Evolutionary conservation across 2,797 vertebrate genomes (phyloP).

Genomic region (Siniperca undulata): DNA sequence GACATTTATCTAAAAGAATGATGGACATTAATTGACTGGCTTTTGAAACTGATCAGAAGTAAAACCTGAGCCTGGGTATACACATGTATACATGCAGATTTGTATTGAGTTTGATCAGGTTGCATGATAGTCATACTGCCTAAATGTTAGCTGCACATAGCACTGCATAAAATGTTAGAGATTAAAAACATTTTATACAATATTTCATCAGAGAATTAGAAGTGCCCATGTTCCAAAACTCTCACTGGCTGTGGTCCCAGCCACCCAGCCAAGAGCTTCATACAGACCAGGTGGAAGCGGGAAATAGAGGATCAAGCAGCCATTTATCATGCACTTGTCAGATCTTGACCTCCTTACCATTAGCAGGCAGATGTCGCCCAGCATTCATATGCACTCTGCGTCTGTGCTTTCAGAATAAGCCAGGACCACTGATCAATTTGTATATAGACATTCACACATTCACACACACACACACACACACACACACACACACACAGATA

Average conservation of each 20-base stretch:
- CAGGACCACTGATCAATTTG: conserved; percentile 14
- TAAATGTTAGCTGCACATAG: background rate
- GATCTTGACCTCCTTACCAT: conserved; percentile 80
- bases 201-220: background rate
- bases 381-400: conserved; percentile 34
- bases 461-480: background rate
- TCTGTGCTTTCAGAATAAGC: conserved; percentile 30
- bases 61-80: background rate
- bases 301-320: conserved; percentile 72
- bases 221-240: conserved; percentile 7
- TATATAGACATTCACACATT: conserved; percentile 16
- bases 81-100: background rate
- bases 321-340: conserved; percentile 83
- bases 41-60: background rate
- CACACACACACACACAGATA: background rate
- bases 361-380: conserved; percentile 76
- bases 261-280: conserved; percentile 43
- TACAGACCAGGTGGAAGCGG: conserved; percentile 65
- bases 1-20: background rate
- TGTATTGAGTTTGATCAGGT: background rate
- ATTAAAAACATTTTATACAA: background rate
- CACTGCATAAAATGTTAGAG: background rate
- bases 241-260: conserved; percentile 13
- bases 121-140: background rate
- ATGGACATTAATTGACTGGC: background rate